Evolutionary conservation across 2,888 invertebrate species (phyloP), one percentile per base, ranked within the genome.

Genomic region (Cerceris rybyensis): DNA sequence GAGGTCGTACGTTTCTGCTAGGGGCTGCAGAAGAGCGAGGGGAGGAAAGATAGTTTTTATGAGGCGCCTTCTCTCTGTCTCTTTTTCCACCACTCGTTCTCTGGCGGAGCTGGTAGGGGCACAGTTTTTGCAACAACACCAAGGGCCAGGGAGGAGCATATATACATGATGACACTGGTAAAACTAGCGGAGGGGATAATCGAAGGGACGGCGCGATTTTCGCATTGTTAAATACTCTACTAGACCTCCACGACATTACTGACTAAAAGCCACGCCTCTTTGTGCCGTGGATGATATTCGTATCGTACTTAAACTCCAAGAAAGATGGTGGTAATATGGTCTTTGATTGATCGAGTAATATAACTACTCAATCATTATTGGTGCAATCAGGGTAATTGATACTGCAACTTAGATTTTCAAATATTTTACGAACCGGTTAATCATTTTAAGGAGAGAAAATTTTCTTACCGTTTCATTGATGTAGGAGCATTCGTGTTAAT

Each of bases 101-200:
- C 68, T 58, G 55, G 64, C 67, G 76, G 67, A 64, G 71, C 69
- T 78, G 79, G 82, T 79, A 78, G 81, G 81, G 80, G 79, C 77
- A 76, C 72, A 66, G 63, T 85, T 85, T 85, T 85, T 85, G 69
- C 67, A 57, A 46, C 60, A 52, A 39, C 57, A 61, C 74, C 69
- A 73, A 76, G 81, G 82, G 60, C 81, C 79, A 81, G 82, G 81
- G 78, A 74, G 84, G 80, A 84, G 87, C 78, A 74, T 81, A 59
- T 71, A 74, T 78, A 75, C 59, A 68, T 78, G 66, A 64, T 67
- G 77, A 74, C 70, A 75, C 46, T 64, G 72, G 75, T 75, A 75
- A 71, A 69, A 73, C 71, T 70, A 52, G 67, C 72, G 79, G 78
- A 61, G 67, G 70, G 77, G 72, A 43, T 43, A 46, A 58, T 57